These are phyloP conservation scores for Hapalemur alaotrensis DNA, from an alignment of 2,797 vertebrate genomes.

Conservation along the genomic window DNA sequence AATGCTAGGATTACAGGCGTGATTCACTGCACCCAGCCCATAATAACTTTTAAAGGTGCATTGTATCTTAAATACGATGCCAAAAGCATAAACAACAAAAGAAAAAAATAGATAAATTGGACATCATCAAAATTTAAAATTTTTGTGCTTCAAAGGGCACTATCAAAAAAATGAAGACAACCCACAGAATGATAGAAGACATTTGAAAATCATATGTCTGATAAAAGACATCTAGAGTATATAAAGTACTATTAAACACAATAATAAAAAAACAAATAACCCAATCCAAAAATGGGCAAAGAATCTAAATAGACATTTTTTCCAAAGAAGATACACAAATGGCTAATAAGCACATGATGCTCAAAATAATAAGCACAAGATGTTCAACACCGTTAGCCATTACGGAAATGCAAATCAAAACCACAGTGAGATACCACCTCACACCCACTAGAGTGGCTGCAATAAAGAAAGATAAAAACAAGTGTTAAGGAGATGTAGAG, in stretches of 20 bases:
- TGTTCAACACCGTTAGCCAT: not conserved
- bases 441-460: not conserved
- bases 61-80: not conserved
- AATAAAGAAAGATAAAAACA: not conserved
- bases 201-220: slow-evolving; percentile 18
- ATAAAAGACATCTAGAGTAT: not conserved
- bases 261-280: not conserved
- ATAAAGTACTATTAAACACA: not conserved
- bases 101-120: not conserved
- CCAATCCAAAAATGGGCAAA: slow-evolving; percentile 6
- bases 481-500: not conserved
- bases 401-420: slow-evolving; percentile 6
- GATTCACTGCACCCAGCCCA: not conserved
- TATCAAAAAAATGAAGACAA: slow-evolving; percentile 33
- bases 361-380: not conserved
- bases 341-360: not conserved
- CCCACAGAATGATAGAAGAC: not conserved
- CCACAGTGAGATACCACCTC: not conserved
- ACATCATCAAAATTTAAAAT: not conserved
- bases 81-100: not conserved
- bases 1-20: not conserved
- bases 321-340: not conserved
- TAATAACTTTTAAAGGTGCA: not conserved
- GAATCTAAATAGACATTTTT: not conserved
- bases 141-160: not conserved